A percentile compares a stretch with the other conserved stretches of the same genome.
Conservation (phyloP, 2,113 vertebrate species). For the Indri indri region DNA sequence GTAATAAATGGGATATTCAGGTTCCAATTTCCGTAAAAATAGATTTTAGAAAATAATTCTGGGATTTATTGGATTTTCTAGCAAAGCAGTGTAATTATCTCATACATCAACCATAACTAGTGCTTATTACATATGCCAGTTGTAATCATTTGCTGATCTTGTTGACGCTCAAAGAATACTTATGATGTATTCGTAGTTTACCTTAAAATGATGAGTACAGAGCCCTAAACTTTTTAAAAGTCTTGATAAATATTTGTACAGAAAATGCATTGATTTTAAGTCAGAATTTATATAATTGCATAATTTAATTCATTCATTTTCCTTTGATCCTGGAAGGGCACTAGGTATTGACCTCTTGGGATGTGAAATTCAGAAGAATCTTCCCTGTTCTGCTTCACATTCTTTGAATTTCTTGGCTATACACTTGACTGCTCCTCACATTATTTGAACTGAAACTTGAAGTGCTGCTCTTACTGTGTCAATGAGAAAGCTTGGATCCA, state of each 20-base stretch:
- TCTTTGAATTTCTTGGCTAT: neutral
- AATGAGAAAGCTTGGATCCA: neutral
- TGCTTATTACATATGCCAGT: constrained; percentile 79
- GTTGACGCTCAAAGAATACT: constrained; percentile 67
- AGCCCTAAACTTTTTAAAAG: neutral
- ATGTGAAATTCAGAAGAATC: neutral
- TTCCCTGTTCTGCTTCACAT: neutral
- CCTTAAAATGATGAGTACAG: constrained; percentile 24
- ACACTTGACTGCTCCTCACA: neutral
- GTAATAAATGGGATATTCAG: constrained; percentile 76
- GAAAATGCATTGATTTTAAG: neutral
- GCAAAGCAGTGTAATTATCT: constrained; percentile 81
- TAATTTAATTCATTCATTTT: neutral
- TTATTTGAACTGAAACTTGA: neutral
- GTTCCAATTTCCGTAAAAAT: constrained; percentile 84
- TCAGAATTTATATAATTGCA: neutral
- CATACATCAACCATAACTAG: constrained; percentile 79
- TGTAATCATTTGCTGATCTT: constrained; percentile 79
- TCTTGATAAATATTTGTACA: neutral
- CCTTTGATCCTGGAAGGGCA: neutral
- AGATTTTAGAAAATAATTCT: constrained; percentile 79
- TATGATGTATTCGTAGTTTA: constrained; percentile 63
- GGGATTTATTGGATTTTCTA: constrained; percentile 83
- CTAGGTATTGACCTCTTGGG: neutral
- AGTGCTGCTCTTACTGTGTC: neutral